Evolutionary conservation across 2,797 vertebrate species (phyloP), one percentile per base, ranked within the genome.

Genomic region (Chanos chanos): DNA sequence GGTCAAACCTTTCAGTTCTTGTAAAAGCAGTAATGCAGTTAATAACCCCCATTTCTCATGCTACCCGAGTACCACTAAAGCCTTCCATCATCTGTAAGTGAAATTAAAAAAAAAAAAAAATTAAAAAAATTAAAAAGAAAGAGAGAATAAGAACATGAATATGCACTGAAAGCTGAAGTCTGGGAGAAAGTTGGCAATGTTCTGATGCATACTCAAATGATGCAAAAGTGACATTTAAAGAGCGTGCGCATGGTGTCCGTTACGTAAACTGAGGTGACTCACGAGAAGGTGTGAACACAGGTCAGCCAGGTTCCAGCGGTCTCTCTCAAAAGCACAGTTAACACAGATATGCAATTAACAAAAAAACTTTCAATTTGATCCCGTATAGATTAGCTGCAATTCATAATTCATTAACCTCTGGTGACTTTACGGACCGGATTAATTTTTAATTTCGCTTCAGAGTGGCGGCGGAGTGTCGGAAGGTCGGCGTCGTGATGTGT

Each of bases 381-480:
- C 44, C 22, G 61, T 63, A 54, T 61, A 68, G 69, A 77, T 77
- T 65, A 64, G 61, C 37, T 37, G 64, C 28, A 30, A 58, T 66
- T 67, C 56, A 70, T 65, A 70, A 70, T 66, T 64, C 33, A 61
- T 72, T 72, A 71, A 74, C 72, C 66, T 66, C 53, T 66, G 66
- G 60, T 62, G 56, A 62, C 56, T 59, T 71, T 64, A 58, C 49
- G 56, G 56, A 49, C 54, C 30, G 58, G 64, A 68, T 72, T 66
- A 52, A 71, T 71, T 73, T 68, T 73, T 68, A 36, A 68, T 73
- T 66, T 59, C 43, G 37, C 40, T 57, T 54, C 64, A 65, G 43
- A 27, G 27, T 39, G 8, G 39, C 18, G 44, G 33, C 19, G 33
- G 7, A 22, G 30, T 54, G 24, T 45, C 36, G 25, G 39, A 39